phyloP scores from a whole-genome alignment of 2,797 vertebrate genomes.

The Syndactyla subalaris region DNA sequence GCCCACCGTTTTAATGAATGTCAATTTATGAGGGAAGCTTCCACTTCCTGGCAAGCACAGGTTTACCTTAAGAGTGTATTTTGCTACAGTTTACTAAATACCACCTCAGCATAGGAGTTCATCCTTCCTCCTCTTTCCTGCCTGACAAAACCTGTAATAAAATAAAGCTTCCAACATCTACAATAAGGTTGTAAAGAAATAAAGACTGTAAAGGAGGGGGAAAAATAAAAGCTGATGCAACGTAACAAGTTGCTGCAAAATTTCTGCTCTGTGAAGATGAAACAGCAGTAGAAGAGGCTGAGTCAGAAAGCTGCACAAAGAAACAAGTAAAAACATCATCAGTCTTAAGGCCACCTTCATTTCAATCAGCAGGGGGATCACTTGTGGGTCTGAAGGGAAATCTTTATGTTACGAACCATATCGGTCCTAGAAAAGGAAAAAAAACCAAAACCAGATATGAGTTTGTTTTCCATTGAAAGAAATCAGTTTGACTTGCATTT shows the following conservation, averaged over 20 bases:
- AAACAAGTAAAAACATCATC: not conserved
- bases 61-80: not conserved
- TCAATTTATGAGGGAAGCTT: not conserved
- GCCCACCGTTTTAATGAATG: not conserved
- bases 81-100: not conserved
- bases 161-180: not conserved
- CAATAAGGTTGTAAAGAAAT: not conserved
- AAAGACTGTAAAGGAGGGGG: not conserved
- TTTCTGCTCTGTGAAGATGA: not conserved
- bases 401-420: constrained; percentile 73
- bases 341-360: constrained; percentile 51
- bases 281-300: not conserved
- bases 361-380: not conserved
- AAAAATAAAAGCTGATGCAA: not conserved
- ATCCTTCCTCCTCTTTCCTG: not conserved
- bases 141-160: not conserved
- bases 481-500: not conserved
- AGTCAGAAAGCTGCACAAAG: not conserved
- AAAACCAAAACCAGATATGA: not conserved
- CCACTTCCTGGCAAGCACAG: constrained; percentile 1
- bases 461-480: not conserved
- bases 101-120: not conserved
- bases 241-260: not conserved
- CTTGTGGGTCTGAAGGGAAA: not conserved
- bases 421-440: constrained; percentile 72